These are phyloP conservation scores for Nylanderia fulva DNA, from an alignment of 1,140 invertebrate genomes.

Conservation along the genomic window DNA sequence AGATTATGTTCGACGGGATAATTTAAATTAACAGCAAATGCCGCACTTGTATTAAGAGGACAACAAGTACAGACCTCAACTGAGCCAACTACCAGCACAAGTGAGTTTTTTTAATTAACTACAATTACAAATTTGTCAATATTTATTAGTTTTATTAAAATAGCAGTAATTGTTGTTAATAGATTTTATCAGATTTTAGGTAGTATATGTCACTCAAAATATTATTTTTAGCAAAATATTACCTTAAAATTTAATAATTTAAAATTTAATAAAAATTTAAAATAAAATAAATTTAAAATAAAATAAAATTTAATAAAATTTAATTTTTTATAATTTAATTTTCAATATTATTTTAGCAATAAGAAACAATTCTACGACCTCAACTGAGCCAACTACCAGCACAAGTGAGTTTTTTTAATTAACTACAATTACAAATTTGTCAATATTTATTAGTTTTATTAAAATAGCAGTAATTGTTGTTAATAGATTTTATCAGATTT, in stretches of 20 bases:
- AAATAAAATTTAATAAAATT: too few species aligned
- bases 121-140: not conserved
- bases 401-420: not conserved
- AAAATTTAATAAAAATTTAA: too few species aligned
- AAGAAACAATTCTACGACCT: not conserved
- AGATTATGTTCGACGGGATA: not conserved
- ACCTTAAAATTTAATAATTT: too few species aligned
- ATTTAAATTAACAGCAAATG: conserved; percentile 60
- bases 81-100: not conserved
- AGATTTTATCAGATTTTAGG: not conserved
- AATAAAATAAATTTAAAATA: too few species aligned
- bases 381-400: not conserved
- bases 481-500: not conserved
- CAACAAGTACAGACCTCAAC: not conserved
- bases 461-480: not conserved
- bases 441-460: not conserved
- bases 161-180: not conserved
- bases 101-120: not conserved
- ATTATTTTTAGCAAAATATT: too few species aligned
- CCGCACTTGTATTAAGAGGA: conserved; percentile 59
- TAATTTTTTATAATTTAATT: too few species aligned
- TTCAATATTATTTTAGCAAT: conserved; percentile 20
- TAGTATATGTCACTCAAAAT: conserved; percentile 4
- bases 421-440: not conserved
- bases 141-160: not conserved